Percentiles rank a stretch among this genome's conserved stretches.
These are phyloP conservation scores for Chanos chanos DNA, from an alignment of 2,797 vertebrate genomes.

Conservation along the genomic window DNA sequence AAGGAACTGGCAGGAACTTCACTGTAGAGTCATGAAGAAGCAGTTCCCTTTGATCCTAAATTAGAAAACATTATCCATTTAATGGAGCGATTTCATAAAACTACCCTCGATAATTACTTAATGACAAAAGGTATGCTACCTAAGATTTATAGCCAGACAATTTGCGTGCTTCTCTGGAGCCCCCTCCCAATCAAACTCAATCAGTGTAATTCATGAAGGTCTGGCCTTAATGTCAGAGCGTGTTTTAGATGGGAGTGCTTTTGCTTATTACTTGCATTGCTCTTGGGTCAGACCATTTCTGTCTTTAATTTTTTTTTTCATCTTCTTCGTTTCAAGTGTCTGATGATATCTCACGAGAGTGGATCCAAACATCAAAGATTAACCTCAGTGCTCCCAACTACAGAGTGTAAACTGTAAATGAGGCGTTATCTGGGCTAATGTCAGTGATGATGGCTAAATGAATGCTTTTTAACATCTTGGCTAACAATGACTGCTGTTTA, in stretches of 20 bases:
- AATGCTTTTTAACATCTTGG: no score
- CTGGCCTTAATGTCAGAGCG: not conserved
- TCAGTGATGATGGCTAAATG: no score
- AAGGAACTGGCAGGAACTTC: constrained; percentile 51
- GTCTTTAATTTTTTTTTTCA: no score
- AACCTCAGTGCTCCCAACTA: no score
- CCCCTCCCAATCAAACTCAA: constrained; percentile 16
- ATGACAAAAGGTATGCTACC: constrained; percentile 49
- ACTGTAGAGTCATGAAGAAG: constrained; percentile 38
- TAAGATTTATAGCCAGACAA: constrained; percentile 32
- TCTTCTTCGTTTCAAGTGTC: no score
- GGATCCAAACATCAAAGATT: no score
- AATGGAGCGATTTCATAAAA: constrained; percentile 59
- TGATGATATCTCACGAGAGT: no score
- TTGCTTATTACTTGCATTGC: constrained; percentile 29
- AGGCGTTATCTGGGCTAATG: no score
- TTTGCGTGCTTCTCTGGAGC: constrained; percentile 27
- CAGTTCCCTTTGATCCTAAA: constrained; percentile 50
- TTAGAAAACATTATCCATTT: constrained; percentile 57
- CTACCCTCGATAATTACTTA: constrained; percentile 49
- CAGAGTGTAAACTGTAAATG: no score
- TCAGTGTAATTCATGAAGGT: constrained; percentile 27
- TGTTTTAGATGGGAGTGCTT: constrained; percentile 14
- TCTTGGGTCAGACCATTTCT: constrained; percentile 41
- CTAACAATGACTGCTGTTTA: no score